Evolutionary conservation across 2,888 invertebrate genomes (phyloP), one percentile per base, ranked within the genome.

Genomic region (Muschampia plurimacula): DNA sequence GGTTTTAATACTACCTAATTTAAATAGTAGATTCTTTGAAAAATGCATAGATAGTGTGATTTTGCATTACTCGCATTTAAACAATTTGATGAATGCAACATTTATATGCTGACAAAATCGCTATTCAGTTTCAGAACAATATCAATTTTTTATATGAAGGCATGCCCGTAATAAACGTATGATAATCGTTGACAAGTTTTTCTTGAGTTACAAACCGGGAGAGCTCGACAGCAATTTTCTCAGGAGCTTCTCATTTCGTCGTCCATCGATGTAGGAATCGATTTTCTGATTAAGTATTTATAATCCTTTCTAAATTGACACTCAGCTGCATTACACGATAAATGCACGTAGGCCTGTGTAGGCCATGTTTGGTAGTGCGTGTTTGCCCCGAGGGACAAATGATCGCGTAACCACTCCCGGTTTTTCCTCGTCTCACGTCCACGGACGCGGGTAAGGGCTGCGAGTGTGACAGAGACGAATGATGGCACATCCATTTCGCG

Each of bases 351-450:
- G 79, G 78, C 78, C 81, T 82, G n/a, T n/a, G n/a, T n/a, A n/a
- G n/a, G n/a, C n/a, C n/a, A 80, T 77, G 82, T 80, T 83, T 83
- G 84, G 82, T 81, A 83, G 84, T 88, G 88, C 89, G 86, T 88
- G 89, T 84, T 82, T 82, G 81, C 84, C 87, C 80, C 87, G 77
- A 86, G 87, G 88, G 89, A 92, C 89, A 89, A 90, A 91, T 89
- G 88, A 89, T 88, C 84, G 86, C 83, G 84, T 86, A 88, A 90
- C 90, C 90, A 90, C 90, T 89, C 90, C 89, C 87, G 88, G 84
- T 85, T 84, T 86, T 83, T 81, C 81, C 78, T 84, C 83, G 82
- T 90, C 89, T 83, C 85, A 82, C 84, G 89, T 84, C 79, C 81
- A 84, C 86, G 57, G 57, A 79, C 82, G 65, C 49, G n/a, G 65